Conservation (phyloP, 2,797 vertebrate genomes). For the Mycteria americana region DNA sequence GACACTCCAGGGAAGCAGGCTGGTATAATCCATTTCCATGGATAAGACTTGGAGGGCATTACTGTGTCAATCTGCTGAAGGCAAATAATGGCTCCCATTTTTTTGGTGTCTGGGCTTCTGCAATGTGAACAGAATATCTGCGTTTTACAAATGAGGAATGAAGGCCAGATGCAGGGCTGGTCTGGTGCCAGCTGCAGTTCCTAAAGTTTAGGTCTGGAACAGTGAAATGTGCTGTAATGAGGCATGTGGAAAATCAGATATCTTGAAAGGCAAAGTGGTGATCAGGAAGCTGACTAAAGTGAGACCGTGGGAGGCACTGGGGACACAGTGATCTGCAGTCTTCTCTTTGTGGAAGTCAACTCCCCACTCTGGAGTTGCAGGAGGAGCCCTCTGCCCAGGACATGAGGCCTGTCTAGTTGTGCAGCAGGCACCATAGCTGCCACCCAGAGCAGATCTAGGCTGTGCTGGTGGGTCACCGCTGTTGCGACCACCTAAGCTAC, state of each 20-base stretch:
- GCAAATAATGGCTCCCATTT: background rate
- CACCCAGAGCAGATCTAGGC: background rate
- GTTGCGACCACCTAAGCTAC: background rate
- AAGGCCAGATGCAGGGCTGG: background rate
- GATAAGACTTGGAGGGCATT: background rate
- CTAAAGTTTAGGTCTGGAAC: background rate
- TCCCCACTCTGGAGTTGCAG: background rate
- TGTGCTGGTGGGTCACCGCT: background rate
- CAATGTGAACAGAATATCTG: background rate
- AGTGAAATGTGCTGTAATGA: background rate
- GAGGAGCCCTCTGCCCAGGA: background rate
- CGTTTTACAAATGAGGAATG: background rate
- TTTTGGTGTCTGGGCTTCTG: background rate
- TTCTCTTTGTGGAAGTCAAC: background rate
- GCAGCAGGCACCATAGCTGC: background rate
- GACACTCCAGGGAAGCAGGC: background rate
- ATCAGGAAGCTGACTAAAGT: background rate
- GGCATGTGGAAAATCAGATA: background rate
- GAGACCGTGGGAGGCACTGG: fast-evolving
- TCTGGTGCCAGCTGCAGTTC: background rate
- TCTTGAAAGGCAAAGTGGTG: background rate
- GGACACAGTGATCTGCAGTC: background rate
- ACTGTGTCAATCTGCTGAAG: background rate
- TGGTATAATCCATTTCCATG: background rate
- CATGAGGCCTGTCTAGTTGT: background rate